Evolutionary conservation across 2,113 vertebrate genomes (phyloP), one percentile per base, ranked within the genome.

Genomic region (Camelus bactrianus): DNA sequence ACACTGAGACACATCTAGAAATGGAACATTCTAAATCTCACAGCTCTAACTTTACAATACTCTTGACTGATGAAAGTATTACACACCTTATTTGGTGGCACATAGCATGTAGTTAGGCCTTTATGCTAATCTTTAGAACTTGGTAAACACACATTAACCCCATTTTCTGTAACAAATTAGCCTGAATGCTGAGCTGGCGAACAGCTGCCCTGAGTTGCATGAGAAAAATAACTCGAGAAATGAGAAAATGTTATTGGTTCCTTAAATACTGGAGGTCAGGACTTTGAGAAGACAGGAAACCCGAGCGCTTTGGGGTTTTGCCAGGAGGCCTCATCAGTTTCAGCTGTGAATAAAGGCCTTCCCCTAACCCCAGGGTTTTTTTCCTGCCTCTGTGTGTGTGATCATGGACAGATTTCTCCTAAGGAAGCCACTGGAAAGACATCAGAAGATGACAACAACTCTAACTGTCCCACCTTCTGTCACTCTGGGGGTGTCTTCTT

Each of bases 201-300:
- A 89, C 24, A 65, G 96, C 89, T 97, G 94, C 85, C 95, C 88
- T 72, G 86, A 83, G 89, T 97, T 94, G 70, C 95, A 85, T 97
- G 95, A 95, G 96, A 94, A 97, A 98, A 98, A 92, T 88, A 88
- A 50, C 77, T 97, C 95, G 72, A 97, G 77, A 97, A 96, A 95
- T 8, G 48, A 96, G 77, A 97, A 95, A 93, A 91, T 87, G 89
- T 98, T 98, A 97, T 93, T 98, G 97, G 97, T 97, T 98, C 96
- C 97, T 97, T 98, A 98, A 97, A 97, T 94, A 97, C 95, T 97
- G 83, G 96, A 98, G 93, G 95, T 98, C 97, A 97, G 86, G 97
- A 92, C 97, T 98, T 97, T 98, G 89, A 98, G 97, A 98, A 97
- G 92, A 96, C 94, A 97, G 97, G 97, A 98, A 98, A 97, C 95